Base-by-base conservation (phyloP, 2,888 invertebrate species). In the Ophion slaviceki region DNA sequence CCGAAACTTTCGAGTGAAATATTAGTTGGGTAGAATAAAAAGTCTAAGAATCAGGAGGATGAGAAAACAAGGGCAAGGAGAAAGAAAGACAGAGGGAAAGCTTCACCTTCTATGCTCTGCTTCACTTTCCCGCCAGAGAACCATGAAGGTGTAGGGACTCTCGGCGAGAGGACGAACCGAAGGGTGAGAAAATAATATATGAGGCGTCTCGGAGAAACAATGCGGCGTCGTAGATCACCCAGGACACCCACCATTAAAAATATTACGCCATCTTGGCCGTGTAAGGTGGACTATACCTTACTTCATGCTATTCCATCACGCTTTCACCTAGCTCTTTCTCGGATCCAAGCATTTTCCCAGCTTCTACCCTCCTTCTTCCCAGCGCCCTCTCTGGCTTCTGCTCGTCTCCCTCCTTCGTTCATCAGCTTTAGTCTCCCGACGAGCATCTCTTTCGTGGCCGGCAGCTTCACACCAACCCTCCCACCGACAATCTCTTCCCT, bases 221-320 rank as follows among this genome's bases (percentile, higher is more conserved):
- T 92, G 92, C 92, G 89, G 89, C 88, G 89, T 91, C 92, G 92
- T 92, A 92, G 92, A 93, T 94, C 93, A 93, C 91, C 92, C 91
- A 89, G 90, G 92, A 92, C 92, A 91, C 91, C 92, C 91, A 92
- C 93, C 93, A 93, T 93, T 93, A 93, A 93, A 93, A 93, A 93
- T 93, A 93, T 93, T 93, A 92, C 93, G 92, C 91, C 93, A 92
- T 92, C 92, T 93, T 92, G 90, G 88, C 89, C 89, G 87, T 87
- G 89, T 85, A 88, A 89, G 89, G 86, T 40, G 67, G 68, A 81
- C 81, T 81, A 80, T 80, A 80, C 81, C 68, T 72, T 47, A 68
- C 82, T 66, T 75, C 75, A 61, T 77, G 84, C 81, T 79, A 81
- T 74, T 75, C 82, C 77, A 74, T 82, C 84, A 75, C 82, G 77